Base-by-base conservation (phyloP, 2,113 vertebrate species). In the Deroptyus accipitrinus region DNA sequence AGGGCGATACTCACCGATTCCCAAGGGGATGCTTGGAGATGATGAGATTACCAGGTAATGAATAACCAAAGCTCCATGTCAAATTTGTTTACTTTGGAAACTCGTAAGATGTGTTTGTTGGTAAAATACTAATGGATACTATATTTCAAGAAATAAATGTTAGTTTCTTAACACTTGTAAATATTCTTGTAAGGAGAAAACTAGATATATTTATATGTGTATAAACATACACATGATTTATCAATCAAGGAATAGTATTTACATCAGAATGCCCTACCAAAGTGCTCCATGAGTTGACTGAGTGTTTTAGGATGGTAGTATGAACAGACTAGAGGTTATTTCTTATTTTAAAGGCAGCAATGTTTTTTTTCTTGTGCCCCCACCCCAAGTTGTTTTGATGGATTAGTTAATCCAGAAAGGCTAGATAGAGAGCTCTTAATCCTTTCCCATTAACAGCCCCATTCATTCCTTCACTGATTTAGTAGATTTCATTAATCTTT, bases 11-110 rank as follows among this genome's bases (percentile, higher is more conserved):
- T 99, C 99, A 4, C 99, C 99, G 14, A 97, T 98, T 70, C 98
- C 98, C 15, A 99, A 99, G 98, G 98, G 97, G 97, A 96, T 98
- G 92, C 97, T 98, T 88, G 99, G 98, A 96, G 99, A 99, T 39
- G 99, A 99, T 52, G 99, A 99, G 72, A 98, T 99, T 92, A 98
- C 98, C 72, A 98, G 99, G 99, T 99, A 98, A 98, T 63, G 20
- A 81, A 59, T 9, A 59, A 16, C 37, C 19, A 84, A 44, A 84
- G 46, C 88, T 44, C 27, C 87, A 3, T 13, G n/a, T 55, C 44
- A 59, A 27, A 51, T 5, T 24, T 67, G 6, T 72, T 44, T 68
- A 33, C 20, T 30, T 39, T 14, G 39, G 35, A 64, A 91, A 17
- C 19, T 66, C 5, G 5, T 11, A 62, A 41, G 19, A 25, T 49